Percentiles rank a stretch among this genome's conserved stretches.
These are phyloP conservation scores for Cosmopolites sordidus DNA, from an alignment of 2,888 invertebrate genomes.

Conservation along the genomic window DNA sequence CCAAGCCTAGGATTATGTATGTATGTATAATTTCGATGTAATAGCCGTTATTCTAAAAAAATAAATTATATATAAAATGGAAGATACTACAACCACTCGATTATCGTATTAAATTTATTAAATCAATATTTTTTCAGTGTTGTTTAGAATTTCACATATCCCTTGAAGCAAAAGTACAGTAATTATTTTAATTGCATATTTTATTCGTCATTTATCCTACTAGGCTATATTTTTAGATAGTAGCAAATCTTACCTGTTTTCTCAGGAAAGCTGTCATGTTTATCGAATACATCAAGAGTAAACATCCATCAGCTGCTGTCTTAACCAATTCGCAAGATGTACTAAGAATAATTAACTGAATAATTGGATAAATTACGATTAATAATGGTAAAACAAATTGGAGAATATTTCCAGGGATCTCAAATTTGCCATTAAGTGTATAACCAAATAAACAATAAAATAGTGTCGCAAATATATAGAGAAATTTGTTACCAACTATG, in stretches of 20 bases:
- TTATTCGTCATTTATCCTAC: too few species aligned
- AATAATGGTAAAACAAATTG: conserved; percentile 12
- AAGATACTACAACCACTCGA: too few species aligned
- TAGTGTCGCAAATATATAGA: conserved; percentile 27
- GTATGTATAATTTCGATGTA: too few species aligned
- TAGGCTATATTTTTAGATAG: not conserved
- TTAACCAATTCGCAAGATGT: conserved; percentile 2
- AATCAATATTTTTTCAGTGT: too few species aligned
- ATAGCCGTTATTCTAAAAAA: too few species aligned
- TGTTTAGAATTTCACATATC: too few species aligned
- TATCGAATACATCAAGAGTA: conserved; percentile 1
- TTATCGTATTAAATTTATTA: too few species aligned
- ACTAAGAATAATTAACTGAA: conserved; percentile 5
- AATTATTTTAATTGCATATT: too few species aligned
- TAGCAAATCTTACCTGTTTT: conserved; percentile 3
- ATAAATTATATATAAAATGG: too few species aligned
- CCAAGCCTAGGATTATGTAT: too few species aligned
- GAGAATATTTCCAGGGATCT: conserved; percentile 22
- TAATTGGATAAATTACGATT: conserved; percentile 5
- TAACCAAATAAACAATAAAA: conserved; percentile 31
- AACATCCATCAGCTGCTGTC: not conserved
- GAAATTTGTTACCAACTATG: conserved; percentile 27
- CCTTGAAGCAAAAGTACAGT: too few species aligned
- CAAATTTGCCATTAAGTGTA: conserved; percentile 19
- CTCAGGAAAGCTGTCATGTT: not conserved